A percentile compares a stretch with the other conserved stretches of the same genome.
Evolutionary conservation across 2,113 vertebrate species (phyloP).

Genomic region (Chionis minor): DNA sequence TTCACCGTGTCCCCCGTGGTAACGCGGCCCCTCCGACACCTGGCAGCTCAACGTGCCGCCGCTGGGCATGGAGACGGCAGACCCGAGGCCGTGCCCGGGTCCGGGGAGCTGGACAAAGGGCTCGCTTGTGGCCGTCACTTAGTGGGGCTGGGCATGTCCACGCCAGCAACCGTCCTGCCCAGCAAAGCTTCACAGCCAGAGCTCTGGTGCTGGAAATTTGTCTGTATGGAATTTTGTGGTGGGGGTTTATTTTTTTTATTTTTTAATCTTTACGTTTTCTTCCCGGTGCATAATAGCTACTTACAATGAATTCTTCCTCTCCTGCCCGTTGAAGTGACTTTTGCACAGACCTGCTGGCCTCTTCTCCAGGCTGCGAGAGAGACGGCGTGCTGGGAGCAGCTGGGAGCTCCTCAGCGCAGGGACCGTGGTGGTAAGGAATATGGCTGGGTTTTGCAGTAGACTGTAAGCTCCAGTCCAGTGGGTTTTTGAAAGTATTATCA

Average conservation of each 20-base stretch:
- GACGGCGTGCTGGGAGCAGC: not conserved
- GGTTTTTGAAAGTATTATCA: slow-evolving; percentile 33
- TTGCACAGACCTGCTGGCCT: not conserved
- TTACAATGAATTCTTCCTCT: not conserved
- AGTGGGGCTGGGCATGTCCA: fast-evolving
- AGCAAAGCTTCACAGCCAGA: not conserved
- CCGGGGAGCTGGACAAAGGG: not conserved
- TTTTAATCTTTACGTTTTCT: not conserved
- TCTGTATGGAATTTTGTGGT: not conserved
- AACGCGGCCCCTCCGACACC: not conserved
- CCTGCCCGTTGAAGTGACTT: not conserved
- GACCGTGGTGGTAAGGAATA: not conserved
- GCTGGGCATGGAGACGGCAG: not conserved
- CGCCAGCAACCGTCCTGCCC: not conserved
- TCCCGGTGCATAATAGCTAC: not conserved
- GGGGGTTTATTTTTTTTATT: not conserved
- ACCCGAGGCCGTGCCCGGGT: not conserved
- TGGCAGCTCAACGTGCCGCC: not conserved
- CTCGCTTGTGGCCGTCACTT: fast-evolving
- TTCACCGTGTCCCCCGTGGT: not conserved
- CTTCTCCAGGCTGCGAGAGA: not conserved
- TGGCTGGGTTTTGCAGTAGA: not conserved
- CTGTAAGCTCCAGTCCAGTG: not conserved
- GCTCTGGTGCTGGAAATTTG: not conserved
- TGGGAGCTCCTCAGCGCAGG: not conserved